Conservation (phyloP, 2,113 vertebrate species). For the Cottus gobio region DNA sequence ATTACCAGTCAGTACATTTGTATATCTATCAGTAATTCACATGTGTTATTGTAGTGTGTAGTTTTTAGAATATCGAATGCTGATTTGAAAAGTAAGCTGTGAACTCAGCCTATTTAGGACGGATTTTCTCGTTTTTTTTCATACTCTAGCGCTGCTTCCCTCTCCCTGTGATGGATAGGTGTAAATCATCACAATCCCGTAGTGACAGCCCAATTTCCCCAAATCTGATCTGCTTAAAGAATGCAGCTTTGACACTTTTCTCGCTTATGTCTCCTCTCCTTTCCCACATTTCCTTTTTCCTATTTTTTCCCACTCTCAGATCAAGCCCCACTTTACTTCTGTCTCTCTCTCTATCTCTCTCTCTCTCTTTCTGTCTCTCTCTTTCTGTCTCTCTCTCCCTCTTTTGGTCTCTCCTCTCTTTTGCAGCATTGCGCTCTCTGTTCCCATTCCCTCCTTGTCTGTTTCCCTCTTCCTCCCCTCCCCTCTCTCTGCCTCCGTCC, state of each 20-base stretch:
- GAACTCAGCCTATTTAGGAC: constrained; percentile 14
- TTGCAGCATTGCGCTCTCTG: constrained; percentile 38
- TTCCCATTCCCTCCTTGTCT: constrained; percentile 47
- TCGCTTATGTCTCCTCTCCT: constrained; percentile 73
- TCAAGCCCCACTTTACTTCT: constrained; percentile 30
- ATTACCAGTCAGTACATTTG: background rate
- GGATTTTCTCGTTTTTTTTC: constrained; percentile 44
- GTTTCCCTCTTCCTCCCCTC: constrained; percentile 18
- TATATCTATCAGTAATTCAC: background rate
- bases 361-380: constrained; percentile 8
- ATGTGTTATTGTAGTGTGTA: background rate
- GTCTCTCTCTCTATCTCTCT: no score
- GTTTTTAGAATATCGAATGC: constrained; percentile 16
- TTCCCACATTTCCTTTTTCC: constrained; percentile 27
- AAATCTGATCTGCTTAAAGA: constrained; percentile 99
- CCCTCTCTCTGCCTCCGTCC: constrained; percentile 56
- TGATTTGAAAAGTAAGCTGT: constrained; percentile 7
- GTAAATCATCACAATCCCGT: constrained; percentile 98
- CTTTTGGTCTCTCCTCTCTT: constrained; percentile 22
- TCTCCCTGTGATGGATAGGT: constrained; percentile 93
- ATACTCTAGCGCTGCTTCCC: constrained; percentile 44
- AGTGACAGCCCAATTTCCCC: constrained; percentile 99
- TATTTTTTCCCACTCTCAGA: constrained; percentile 29
- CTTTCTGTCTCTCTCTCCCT: constrained; percentile 11
- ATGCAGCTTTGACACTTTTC: constrained; percentile 85